These are phyloP conservation scores for Galeopterus variegatus DNA, from an alignment of 2,113 vertebrate genomes.

Conservation along the genomic window DNA sequence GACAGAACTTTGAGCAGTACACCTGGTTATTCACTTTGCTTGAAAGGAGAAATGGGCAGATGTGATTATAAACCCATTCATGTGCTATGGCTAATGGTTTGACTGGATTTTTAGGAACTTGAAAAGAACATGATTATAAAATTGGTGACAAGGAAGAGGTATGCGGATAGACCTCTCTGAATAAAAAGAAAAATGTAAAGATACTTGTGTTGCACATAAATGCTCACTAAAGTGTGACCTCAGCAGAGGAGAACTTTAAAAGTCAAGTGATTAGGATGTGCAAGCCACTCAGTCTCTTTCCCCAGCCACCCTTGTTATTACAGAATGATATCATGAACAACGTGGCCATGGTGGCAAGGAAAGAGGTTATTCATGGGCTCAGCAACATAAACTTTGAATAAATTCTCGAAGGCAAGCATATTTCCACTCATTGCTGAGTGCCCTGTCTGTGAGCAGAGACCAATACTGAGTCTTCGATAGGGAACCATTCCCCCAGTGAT, in stretches of 20 bases:
- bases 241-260: neutral
- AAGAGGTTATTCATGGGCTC: neutral
- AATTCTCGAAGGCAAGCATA: neutral
- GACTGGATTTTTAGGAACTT: neutral
- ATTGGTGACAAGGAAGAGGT: neutral
- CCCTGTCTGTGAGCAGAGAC: too few species aligned
- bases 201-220: neutral
- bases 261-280: neutral
- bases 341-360: neutral
- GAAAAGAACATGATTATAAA: neutral
- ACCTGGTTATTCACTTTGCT: neutral
- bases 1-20: neutral
- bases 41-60: neutral
- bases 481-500: neutral
- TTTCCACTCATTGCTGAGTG: neutral
- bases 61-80: neutral
- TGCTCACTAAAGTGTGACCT: neutral
- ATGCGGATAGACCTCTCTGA: neutral
- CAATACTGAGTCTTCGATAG: neutral
- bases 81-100: neutral
- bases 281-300: neutral
- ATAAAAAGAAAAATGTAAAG: neutral
- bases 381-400: neutral
- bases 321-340: neutral
- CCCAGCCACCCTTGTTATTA: neutral